Evolutionary conservation across 2,797 vertebrate genomes (phyloP).

Genomic region (Acanthornis magna): DNA sequence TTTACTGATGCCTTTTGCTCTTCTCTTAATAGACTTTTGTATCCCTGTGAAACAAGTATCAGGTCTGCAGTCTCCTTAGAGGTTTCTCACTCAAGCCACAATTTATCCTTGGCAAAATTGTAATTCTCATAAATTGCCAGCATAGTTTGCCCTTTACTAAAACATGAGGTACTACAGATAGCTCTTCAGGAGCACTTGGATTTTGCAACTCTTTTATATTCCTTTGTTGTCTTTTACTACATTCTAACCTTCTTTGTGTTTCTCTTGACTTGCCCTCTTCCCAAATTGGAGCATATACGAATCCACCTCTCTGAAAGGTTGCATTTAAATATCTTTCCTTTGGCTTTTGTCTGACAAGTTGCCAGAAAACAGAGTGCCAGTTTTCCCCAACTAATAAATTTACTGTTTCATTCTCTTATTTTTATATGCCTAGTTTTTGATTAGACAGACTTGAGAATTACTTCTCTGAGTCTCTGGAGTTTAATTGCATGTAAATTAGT

Average conservation of each 20-base stretch:
- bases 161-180: background rate
- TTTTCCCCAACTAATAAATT: background rate
- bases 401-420: background rate
- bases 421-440: background rate
- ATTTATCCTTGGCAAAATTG: background rate
- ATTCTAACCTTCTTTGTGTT: background rate
- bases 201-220: background rate
- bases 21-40: background rate
- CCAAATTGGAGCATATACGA: background rate
- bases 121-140: background rate
- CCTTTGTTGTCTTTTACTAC: background rate
- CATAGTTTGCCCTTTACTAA: background rate
- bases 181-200: background rate
- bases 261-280: background rate
- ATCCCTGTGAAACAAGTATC: background rate
- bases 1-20: background rate
- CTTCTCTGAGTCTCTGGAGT: background rate
- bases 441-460: background rate
- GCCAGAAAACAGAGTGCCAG: background rate
- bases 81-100: background rate
- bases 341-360: background rate
- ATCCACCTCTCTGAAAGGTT: background rate
- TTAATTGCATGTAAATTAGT: constrained; percentile 1
- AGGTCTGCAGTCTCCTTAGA: background rate
- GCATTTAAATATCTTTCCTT: background rate